phyloP scores from a whole-genome alignment of 2,888 invertebrate species.

The Cryptus armator region DNA sequence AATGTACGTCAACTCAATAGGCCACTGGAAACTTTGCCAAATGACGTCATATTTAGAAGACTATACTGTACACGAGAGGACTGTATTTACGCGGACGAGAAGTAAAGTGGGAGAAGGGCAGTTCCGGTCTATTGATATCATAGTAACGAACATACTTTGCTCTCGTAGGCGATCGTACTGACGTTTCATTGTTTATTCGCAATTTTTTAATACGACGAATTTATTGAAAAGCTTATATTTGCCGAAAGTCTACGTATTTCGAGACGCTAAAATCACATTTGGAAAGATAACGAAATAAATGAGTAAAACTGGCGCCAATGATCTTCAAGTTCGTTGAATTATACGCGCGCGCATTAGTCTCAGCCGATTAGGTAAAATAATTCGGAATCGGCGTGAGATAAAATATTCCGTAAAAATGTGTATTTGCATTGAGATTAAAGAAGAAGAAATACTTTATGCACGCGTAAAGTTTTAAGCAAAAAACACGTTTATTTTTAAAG shows the following conservation, averaged over 20 bases:
- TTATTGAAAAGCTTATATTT: background rate
- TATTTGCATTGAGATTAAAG: background rate
- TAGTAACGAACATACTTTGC: background rate
- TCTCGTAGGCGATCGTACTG: background rate
- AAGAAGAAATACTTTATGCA: too few relatives aligned
- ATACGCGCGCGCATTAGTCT: background rate
- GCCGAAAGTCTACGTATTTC: background rate
- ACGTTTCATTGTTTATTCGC: background rate
- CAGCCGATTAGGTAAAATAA: background rate
- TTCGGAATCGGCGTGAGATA: background rate
- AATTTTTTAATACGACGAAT: background rate
- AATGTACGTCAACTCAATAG: constrained; percentile 11
- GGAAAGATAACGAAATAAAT: background rate
- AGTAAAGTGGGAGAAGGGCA: background rate
- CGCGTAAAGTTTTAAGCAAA: too few relatives aligned
- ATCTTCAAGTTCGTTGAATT: background rate
- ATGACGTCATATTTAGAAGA: background rate
- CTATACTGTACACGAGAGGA: background rate
- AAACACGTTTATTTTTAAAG: too few relatives aligned
- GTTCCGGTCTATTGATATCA: background rate
- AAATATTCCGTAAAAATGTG: background rate
- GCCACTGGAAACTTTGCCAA: constrained; percentile 18
- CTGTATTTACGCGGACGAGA: constrained; percentile 2
- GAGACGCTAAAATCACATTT: background rate
- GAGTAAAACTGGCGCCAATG: background rate